These are phyloP conservation scores for Plectrocnemia conspersa DNA, from an alignment of 1,140 invertebrate genomes.

Conservation along the genomic window DNA sequence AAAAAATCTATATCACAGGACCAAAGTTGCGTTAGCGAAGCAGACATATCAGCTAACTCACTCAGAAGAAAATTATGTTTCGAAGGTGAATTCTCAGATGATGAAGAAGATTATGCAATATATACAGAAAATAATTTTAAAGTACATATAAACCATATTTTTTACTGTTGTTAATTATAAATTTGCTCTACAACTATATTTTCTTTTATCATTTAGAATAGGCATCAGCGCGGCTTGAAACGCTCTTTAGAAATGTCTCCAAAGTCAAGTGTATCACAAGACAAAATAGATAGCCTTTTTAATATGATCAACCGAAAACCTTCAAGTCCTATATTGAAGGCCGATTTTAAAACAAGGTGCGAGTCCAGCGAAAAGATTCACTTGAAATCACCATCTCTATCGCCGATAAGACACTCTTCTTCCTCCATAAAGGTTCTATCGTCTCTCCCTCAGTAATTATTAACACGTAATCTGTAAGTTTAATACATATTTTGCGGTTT, in stretches of 20 bases:
- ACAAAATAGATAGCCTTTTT: too few species aligned
- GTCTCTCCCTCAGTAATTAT: too few species aligned
- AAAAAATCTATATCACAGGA: conserved; percentile 19
- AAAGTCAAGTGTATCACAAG: too few species aligned
- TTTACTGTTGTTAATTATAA: background rate
- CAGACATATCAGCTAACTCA: conserved; percentile 49
- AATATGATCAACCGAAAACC: background rate
- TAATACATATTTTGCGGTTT: background rate
- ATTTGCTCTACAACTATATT: background rate
- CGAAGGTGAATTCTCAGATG: conserved; percentile 38
- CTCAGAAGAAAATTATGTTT: conserved; percentile 44
- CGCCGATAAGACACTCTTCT: conserved; percentile 22
- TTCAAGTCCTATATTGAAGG: conserved; percentile 9
- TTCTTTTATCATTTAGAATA: background rate
- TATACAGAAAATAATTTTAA: background rate
- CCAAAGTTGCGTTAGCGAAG: conserved; percentile 38
- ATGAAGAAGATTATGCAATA: conserved; percentile 14
- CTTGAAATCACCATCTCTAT: conserved; percentile 30
- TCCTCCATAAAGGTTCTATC: background rate
- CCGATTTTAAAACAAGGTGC: background rate
- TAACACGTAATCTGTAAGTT: too few species aligned
- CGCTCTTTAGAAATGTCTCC: conserved; percentile 6
- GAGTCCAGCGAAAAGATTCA: conserved; percentile 9
- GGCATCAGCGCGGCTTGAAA: conserved; percentile 5
- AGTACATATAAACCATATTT: background rate